Base-by-base conservation (phyloP, 2,113 vertebrate genomes). In the Cyanoliseus patagonus region DNA sequence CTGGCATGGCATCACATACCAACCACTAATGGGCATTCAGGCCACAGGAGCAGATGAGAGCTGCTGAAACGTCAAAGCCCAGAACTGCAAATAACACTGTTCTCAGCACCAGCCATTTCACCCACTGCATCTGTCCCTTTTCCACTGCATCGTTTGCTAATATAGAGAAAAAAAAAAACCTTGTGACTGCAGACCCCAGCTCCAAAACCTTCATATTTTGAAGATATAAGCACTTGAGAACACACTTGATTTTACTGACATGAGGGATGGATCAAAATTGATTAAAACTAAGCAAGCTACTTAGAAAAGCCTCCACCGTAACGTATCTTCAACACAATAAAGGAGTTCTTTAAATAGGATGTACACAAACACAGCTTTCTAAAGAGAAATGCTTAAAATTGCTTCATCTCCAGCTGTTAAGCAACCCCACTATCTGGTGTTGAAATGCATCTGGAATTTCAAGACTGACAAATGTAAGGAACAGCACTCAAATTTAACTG, bases 251-350 rank as follows among this genome's bases (percentile, higher is more conserved):
- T 79, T 41, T 15, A 46, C n/a, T 9, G 15, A 18, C 22, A 44
- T 1, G 18, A 8, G 8, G 10, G 66, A 51, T 0, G 8, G 28
- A 66, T 11, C 17, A 24, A 12, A 76, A 53, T 1, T 3, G 4
- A 25, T 59, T 59, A 35, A 59, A 59, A 59, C 33, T 35, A 25
- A 27, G 57, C 10, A 46, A 81, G 15, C 44, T 42, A 25, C 30
- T 52, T 25, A 10, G 6, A 76, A 80, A 66, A 3, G 4, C 17
- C 28, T 62, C 24, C 39, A 49, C 24, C 0, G 0, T 18, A 51
- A 17, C 2, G 0, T 13, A 15, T 9, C 82, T 72, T 46, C 16
- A 47, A 47, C 1, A 22, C 22, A 59, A 35, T 13, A 33, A 44
- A 35, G 7, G 3, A 35, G 28, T 6, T 67, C n/a, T 41, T 78